Evolutionary conservation across 2,113 vertebrate genomes (phyloP), one percentile per base, ranked within the genome.

Genomic region (Spea bombifrons): DNA sequence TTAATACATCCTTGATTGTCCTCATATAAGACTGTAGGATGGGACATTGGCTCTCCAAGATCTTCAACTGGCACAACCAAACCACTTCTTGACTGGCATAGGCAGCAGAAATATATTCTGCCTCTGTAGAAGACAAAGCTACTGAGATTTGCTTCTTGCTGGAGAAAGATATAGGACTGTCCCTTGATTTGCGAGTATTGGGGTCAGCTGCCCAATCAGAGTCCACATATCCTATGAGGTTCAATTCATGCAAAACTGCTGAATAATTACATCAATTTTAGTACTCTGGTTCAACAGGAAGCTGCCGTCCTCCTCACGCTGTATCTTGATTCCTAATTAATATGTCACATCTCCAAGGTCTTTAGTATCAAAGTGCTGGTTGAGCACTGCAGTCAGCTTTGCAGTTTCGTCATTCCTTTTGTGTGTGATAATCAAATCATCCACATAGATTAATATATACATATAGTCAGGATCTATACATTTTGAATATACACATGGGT

Each of bases 41-140:
- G 48, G 43, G 71, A 73, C 44, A 73, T 55, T 55, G 3, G 71
- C 13, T 59, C 15, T 55, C 69, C 71, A 73, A 73, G 49, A 71
- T 53, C 69, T 47, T 71, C 45, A 71, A 48, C 45, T 46, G 45
- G 6, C 4, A 15, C 45, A 1, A 73, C 3, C 71, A 73, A 52
- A 73, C 71, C 15, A 73, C 71, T 73, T 73, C 71, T 63, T 73
- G 3, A 73, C 71, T 55, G 15, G 71, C 49, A 73, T 73, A 16
- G n/a, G 71, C 71, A n/a, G 71, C 71, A 17, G 55, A 73, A 7
- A 73, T 73, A 17, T 55, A 73, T 73, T 73, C 50, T 52, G 71
- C 71, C n/a, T 73, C 71, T 73, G 71, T 73, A 53, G 55, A 73
- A 2, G 71, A 55, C 30, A 73, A 73, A 47, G 44, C 44, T 12